Evolutionary conservation across 2,797 vertebrate species (phyloP), one percentile per base, ranked within the genome.

Genomic region (Sitta carolinensis): DNA sequence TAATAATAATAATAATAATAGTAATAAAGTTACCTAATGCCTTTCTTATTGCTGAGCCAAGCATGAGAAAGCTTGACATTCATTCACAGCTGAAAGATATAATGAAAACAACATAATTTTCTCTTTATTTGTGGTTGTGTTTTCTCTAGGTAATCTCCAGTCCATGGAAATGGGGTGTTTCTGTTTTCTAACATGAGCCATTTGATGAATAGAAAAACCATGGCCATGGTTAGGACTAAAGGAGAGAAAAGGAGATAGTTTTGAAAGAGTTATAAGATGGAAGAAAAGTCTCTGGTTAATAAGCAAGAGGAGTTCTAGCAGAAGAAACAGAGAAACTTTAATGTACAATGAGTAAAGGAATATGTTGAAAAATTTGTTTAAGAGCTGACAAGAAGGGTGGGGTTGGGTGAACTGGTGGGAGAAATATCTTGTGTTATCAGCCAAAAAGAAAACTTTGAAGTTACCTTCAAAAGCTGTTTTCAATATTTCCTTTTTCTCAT

Each of bases 401-500:
- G 17, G 43, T 69, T 87, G 73, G 18, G 30, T 78, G 48, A 84
- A 70, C 15, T 69, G 34, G 13, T 79, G 43, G 30, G 48, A 84
- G 45, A 92, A 94, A 91, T 87, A 54, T 76, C 26, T 77, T 81
- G 7, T 3, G 2, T 68, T 91, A 72, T 66, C 58, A 59, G 72
- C 68, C 89, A 91, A 83, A 85, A 70, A 77, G 57, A 82, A 72
- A 50, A 38, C 66, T 96, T 83, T 91, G 62, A 91, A 80, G 70
- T 89, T 87, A 90, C 79, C 84, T 93, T 94, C 82, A 94, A 89
- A 92, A 59, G 73, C 62, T 84, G 75, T 80, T 95, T 51, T 62
- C 32, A 63, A 30, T 89, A 80, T 81, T 93, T 87, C 27, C 15
- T 43, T 95, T 95, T 91, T 48, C 40, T 92, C 93, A 34, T 89